Base-by-base conservation (phyloP, 2,888 invertebrate genomes). In the Volucella inanis region DNA sequence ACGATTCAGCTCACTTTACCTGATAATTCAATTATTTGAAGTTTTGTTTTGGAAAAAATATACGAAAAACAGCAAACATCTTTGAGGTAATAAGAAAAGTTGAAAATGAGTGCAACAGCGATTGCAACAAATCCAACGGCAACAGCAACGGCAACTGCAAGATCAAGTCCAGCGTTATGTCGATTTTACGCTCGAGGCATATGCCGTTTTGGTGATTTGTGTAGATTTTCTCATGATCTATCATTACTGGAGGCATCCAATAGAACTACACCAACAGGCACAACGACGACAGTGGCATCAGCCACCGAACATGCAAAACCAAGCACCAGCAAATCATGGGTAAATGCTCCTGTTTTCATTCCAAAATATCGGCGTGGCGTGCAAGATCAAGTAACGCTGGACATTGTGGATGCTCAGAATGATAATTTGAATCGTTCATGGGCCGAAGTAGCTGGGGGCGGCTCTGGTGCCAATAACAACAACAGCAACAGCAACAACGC, bases 191-290 rank as follows among this genome's bases (percentile, higher is more conserved):
- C 89, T 75, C 89, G 90, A 41, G 92, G 92, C 22, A 89, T 90
- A 43, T 92, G 92, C 57, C 91, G 91, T 57, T 92, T 91, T 54
- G 92, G 92, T 12, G 89, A 90, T 45, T 87, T 90, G 77, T 92
- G 92, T 59, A 90, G 91, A 14, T 92, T 90, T 81, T 90, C 90
- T 9, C 92, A 92, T 84, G 90, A 90, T 74, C 68, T 89, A 15
- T 47, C 67, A 8, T 74, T 64, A 68, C 71, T 77, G n/a, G 87
- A 88, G 8, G 80, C 55, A 68, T 82, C 77, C 38, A 87, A 88
- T 67, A 41, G 62, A 10, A 61, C 9, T 4, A 45, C 47, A 18
- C 6, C 65, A 45, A 41, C 65, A 38, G 47, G 54, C 9, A 45
- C 55, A 59, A 68, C 71, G 41, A 74, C 62, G 54, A 59, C 54